Conservation (phyloP, 2,797 vertebrate species). For the Lemur catta region DNA sequence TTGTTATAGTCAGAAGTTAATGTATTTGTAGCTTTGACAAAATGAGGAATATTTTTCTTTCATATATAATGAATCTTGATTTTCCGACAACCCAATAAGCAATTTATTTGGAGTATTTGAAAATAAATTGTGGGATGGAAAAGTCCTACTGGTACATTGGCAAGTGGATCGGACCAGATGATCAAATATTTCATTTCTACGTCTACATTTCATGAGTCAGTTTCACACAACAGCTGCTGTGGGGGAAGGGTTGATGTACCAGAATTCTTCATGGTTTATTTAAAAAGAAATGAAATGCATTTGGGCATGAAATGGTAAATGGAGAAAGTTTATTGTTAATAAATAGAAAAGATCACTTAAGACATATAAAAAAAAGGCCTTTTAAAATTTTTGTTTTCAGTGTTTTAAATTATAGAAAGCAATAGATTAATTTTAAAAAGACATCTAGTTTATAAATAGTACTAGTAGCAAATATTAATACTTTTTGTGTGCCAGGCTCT, state of each 20-base stretch:
- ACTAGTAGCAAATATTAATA: not conserved
- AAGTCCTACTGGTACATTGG: conserved; percentile 29
- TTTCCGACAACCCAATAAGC: conserved; percentile 46
- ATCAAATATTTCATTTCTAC: conserved; percentile 61
- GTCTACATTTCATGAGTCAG: conserved; percentile 65
- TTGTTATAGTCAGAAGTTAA: conserved; percentile 2
- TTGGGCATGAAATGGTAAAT: conserved; percentile 33
- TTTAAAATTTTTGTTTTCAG: not conserved
- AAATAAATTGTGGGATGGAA: conserved; percentile 59
- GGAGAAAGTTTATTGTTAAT: conserved; percentile 37
- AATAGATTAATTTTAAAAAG: not conserved
- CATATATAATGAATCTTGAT: not conserved
- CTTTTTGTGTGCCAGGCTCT: not conserved
- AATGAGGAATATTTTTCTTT: conserved; percentile 33
- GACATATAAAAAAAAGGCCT: not conserved
- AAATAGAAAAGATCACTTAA: conserved; percentile 39
- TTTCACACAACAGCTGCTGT: conserved; percentile 81
- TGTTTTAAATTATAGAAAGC: not conserved
- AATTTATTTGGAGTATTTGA: conserved; percentile 43
- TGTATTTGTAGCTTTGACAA: conserved; percentile 40
- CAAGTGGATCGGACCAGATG: conserved; percentile 63
- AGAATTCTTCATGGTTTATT: conserved; percentile 67
- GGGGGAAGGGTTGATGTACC: conserved; percentile 68
- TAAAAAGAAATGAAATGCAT: conserved; percentile 40
- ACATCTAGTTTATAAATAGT: not conserved